A percentile compares a stretch with the other conserved stretches of the same genome.
phyloP scores from a whole-genome alignment of 2,797 vertebrate species.

The Vespertilio murinus region DNA sequence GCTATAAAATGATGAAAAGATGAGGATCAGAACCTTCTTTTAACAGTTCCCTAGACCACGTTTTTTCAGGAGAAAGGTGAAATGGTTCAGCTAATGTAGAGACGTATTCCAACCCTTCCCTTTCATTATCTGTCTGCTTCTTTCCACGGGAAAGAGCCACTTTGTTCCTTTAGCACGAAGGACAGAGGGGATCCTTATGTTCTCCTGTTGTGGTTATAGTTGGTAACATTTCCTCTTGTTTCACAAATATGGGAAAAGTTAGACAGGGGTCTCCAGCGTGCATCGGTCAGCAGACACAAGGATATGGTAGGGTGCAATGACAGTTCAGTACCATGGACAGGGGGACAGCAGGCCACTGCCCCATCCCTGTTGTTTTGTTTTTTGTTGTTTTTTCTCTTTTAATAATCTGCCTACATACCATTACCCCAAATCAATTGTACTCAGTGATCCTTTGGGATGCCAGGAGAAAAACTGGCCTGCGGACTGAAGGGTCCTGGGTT shows the following conservation, averaged over 20 bases:
- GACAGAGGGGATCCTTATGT: background rate
- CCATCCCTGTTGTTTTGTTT: background rate
- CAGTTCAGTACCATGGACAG: background rate
- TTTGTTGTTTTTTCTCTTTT: background rate
- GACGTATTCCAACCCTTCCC: background rate
- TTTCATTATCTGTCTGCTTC: background rate
- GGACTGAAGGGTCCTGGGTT: no score
- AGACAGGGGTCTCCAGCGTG: background rate
- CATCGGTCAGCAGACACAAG: background rate
- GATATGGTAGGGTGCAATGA: accelerated
- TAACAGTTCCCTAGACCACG: background rate
- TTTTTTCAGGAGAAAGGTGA: conserved; percentile 25
- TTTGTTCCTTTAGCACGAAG: background rate
- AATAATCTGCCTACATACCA: background rate
- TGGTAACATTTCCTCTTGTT: background rate
- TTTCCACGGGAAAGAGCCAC: background rate
- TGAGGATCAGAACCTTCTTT: conserved; percentile 3
- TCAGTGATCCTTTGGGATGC: background rate
- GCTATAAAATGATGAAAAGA: conserved; percentile 31
- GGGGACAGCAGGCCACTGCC: accelerated
- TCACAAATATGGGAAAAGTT: background rate
- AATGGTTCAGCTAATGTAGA: conserved; percentile 1
- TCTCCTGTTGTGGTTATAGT: no score
- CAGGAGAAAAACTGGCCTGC: background rate
- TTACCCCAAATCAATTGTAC: background rate